Percentiles rank a stretch among this genome's conserved stretches.
Evolutionary conservation across 2,797 vertebrate genomes (phyloP).

Genomic region (Sebastes vulpes): DNA sequence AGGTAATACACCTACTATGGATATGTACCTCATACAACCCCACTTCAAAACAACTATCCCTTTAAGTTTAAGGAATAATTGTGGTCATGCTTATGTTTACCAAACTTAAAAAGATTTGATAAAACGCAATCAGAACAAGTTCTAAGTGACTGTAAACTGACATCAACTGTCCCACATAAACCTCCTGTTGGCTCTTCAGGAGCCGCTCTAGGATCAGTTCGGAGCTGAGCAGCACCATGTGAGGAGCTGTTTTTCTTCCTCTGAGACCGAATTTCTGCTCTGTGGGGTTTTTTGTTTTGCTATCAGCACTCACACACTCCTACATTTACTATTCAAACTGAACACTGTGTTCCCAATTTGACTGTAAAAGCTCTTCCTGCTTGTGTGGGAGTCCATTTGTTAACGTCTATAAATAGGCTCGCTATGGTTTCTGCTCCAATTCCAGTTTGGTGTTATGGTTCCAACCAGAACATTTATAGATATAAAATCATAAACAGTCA

Average conservation of each 20-base stretch:
- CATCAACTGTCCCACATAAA: background rate
- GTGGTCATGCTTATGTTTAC: too few species aligned
- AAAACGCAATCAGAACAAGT: background rate
- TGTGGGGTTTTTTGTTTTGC: background rate
- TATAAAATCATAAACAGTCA: background rate
- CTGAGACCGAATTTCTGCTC: background rate
- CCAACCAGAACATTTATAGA: background rate
- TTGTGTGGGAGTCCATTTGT: background rate
- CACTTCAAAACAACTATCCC: too few species aligned
- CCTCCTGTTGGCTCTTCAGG: background rate
- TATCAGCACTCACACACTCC: background rate
- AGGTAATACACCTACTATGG: too few species aligned
- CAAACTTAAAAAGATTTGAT: background rate
- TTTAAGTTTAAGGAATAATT: too few species aligned
- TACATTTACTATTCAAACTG: background rate
- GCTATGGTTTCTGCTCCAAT: background rate
- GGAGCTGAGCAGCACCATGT: background rate
- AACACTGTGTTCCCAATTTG: background rate
- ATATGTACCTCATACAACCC: too few species aligned
- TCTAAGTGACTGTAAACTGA: background rate
- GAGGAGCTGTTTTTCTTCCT: background rate
- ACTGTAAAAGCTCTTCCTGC: background rate
- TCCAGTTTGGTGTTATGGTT: constrained; percentile 6
- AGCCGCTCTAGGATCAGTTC: background rate
- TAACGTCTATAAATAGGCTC: background rate